Percentiles rank a stretch among this genome's conserved stretches.
These are phyloP conservation scores for Himantopus leucocephalus DNA, from an alignment of 2,113 vertebrate species.

Conservation along the genomic window DNA sequence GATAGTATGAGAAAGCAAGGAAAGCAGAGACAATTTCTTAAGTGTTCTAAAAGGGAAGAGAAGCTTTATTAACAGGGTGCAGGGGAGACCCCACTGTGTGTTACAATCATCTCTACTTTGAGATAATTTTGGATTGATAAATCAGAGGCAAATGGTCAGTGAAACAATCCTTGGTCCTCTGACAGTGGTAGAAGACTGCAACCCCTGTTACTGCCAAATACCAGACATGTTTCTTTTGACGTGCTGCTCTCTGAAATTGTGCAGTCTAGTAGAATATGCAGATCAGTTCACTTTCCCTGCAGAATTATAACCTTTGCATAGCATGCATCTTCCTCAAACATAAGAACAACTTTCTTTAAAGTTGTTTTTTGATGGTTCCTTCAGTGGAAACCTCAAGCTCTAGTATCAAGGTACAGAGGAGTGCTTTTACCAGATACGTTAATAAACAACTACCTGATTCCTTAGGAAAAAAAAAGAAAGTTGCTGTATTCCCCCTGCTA, in stretches of 20 bases:
- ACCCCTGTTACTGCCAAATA: not conserved
- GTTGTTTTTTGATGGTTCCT: not conserved
- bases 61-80: not conserved
- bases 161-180: not conserved
- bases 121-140: not conserved
- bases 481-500: not conserved
- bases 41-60: not conserved
- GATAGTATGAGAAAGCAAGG: not conserved
- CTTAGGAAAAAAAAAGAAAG: not conserved
- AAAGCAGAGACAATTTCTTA: not conserved
- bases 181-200: not conserved
- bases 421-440: not conserved
- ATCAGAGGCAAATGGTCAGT: not conserved
- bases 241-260: not conserved
- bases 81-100: not conserved
- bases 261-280: not conserved
- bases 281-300: not conserved
- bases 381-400: not conserved
- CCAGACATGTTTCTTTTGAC: not conserved
- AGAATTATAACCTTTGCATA: not conserved
- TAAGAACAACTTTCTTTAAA: not conserved
- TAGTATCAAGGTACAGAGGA: not conserved
- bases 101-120: not conserved
- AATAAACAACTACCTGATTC: not conserved
- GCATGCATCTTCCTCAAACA: not conserved